Evolutionary conservation across 35 echinoderm and acorn worm species (phyloP).

Genomic region (Diadema setosum): DNA sequence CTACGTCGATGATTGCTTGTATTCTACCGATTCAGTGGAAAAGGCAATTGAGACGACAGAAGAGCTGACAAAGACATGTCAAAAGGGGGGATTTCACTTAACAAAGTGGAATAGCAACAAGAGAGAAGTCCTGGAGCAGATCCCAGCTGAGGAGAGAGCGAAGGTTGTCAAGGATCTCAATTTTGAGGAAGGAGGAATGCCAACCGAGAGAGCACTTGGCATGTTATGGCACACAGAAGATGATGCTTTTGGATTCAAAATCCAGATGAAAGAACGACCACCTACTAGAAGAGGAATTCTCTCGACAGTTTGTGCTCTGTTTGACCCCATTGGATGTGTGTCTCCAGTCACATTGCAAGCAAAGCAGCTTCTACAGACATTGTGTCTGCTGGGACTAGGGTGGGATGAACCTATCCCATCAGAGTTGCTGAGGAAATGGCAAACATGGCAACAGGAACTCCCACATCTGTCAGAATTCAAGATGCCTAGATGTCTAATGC

Average conservation of each 20-base stretch:
- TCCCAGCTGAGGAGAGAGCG: conserved; percentile 21
- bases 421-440: background rate
- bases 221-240: conserved; percentile 20
- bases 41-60: background rate
- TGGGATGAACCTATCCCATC: background rate
- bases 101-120: background rate
- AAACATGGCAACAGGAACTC: background rate
- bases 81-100: background rate
- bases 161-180: background rate
- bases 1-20: background rate
- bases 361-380: no score
- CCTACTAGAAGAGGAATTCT: no score
- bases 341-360: no score
- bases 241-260: conserved; percentile 28
- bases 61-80: background rate
- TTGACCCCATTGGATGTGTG: no score
- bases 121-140: conserved; percentile 7
- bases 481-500: background rate
- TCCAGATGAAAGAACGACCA: no score
- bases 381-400: no score
- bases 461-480: background rate
- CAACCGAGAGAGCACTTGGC: conserved; percentile 46
- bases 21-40: background rate
- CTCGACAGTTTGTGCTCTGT: no score
- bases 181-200: conserved; percentile 35